Base-by-base conservation (phyloP, 1,140 invertebrate species). In the Diachasmimorpha longicaudata region DNA sequence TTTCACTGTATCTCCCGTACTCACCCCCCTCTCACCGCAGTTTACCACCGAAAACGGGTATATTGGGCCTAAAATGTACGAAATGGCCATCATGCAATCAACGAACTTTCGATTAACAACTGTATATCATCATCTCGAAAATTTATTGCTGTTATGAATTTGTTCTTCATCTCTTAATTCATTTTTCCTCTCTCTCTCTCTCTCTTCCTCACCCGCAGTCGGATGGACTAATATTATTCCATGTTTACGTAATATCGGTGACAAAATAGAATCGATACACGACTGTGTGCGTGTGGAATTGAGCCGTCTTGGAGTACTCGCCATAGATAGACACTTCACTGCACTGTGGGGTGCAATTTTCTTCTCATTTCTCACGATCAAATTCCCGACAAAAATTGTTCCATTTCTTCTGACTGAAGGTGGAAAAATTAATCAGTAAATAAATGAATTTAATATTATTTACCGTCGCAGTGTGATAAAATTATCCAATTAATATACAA, bases 181-280 rank as follows among this genome's bases (percentile, higher is more conserved):
- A 63, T 23, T 2, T n/a, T n/a, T n/a, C n/a, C n/a, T n/a, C n/a
- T n/a, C n/a, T n/a, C 52, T 58, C 16, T 10, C 19, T 58, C n/a
- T 58, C 19, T 58, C 52, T 9, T 4, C n/a, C n/a, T 58, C 19
- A 42, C 39, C 39, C 9, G 9, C 39, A 42, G n/a, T n/a, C 37
- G 4, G 39, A 42, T 14, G 13, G n/a, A 80, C 79, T 80, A 83
- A 82, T 81, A 19, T 83, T 84, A 81, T 83, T 84, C 81, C 77
- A 79, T 82, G 81, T 82, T 84, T 84, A 83, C 76, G 78, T 82
- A 80, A 84, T 82, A 79, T 76, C 58, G 70, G 19, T 52, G 70
- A 9, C 46, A 52, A 25, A 58, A 44, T 48, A 77, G 78, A 77
- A 74, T 67, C 77, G 72, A 78, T 80, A 68, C n/a, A 16, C 8